Evolutionary conservation across 2,113 vertebrate genomes (phyloP), one percentile per base, ranked within the genome.

Genomic region (Ophthalmolycus amberensis): DNA sequence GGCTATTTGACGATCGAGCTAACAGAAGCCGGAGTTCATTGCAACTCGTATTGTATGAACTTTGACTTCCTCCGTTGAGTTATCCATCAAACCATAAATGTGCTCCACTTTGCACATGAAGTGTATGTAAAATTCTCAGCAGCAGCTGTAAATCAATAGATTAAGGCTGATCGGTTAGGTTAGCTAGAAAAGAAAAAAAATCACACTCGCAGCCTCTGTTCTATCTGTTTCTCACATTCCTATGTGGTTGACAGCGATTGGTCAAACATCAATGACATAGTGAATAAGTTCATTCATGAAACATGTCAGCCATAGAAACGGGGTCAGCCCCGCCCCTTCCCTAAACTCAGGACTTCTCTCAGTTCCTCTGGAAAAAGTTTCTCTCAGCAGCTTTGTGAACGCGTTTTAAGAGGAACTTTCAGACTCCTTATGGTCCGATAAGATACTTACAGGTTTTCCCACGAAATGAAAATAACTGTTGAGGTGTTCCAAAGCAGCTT

Each of bases 271-370:
- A 56, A 15, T 73, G 27, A 60, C 66, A 16, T 15, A 15, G 5
- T 63, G 44, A 69, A 25, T 56, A 20, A 29, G 16, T 46, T 40
- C 27, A 60, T 50, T 71, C 60, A 48, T 59, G 40, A 72, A 66
- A 66, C 59, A 50, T 59, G 6, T 72, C 11, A 70, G 52, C 34
- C 56, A 25, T n/a, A 44, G 65, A 22, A 68, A 50, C 4, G 58
- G 42, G 25, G 14, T 40, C 38, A 58, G 32, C 20, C 25, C 8
- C 14, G 2, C 71, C 37, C 18, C 58, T n/a, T 25, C 11, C 64
- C 20, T 22, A 2, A 22, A 37, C 32, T 64, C 37, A 20, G 48
- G 27, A 44, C 8, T 46, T 56, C 58, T 54, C 56, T 12, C 2
- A 22, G 18, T 40, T 72, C 40, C 20, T 25, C 40, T n/a, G 20